Evolutionary conservation across 1,140 invertebrate genomes (phyloP), one percentile per base, ranked within the genome.

Genomic region (Cydia pomonella): DNA sequence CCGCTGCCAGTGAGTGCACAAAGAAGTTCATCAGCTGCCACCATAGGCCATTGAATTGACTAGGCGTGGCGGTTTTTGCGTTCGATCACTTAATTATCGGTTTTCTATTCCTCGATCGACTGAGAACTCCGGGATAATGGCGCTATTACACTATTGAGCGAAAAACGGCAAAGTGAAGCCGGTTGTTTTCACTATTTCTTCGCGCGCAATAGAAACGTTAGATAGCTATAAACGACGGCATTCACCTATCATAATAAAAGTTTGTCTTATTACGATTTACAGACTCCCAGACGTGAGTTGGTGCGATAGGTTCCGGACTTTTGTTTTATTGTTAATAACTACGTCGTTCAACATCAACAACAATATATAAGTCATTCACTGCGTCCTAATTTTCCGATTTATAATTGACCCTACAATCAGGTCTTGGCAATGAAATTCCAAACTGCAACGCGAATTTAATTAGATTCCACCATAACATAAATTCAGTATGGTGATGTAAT

Each of bases 81-180:
- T 23, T 50, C 63, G 53, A 80, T 79, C 69, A 72, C 25, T 82
- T 82, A 85, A 86, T 90, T 82, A 86, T 82, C 78, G 47, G 81
- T 87, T 90, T 90, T 87, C 88, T 88, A 88, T 87, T 85, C 80
- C 76, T 77, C 76, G 73, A 82, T 82, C 76, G 80, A 81, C 78
- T 90, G 87, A 83, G 87, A 90, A 88, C 79, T 66, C 44, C 21
- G 80, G 79, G 80, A 90, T 90, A 90, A 90, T 90, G 75, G 84
- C 77, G 73, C 79, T 71, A 83, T 82, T 87, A 79, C 23, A 79
- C 16, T 77, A 59, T 62, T 38, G 33, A 33, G 79, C 69, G 81
- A 82, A 85, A 85, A 86, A 86, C 80, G 63, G 69, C 72, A 25
- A 64, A 21, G 76, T 75, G 73, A 80, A 80, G 21, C 18, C 72